These are phyloP conservation scores for Diabrotica balteata DNA, from an alignment of 2,888 invertebrate species.

Conservation along the genomic window DNA sequence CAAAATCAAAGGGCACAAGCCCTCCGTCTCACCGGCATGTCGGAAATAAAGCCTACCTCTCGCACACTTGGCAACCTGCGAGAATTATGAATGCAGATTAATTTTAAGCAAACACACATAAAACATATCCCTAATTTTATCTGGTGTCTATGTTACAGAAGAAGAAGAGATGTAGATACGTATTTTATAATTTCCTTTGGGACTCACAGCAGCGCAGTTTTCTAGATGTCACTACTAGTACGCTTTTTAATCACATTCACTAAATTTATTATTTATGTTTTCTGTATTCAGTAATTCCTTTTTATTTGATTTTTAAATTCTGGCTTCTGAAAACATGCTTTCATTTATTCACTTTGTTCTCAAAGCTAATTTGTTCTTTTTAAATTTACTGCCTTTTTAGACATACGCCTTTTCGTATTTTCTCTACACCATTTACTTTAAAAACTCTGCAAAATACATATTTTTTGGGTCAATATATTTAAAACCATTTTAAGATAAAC, in stretches of 20 bases:
- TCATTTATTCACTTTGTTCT: conserved; percentile 44
- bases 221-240: conserved; percentile 52
- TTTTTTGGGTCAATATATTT: too few relatives aligned
- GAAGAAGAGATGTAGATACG: conserved; percentile 47
- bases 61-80: conserved; percentile 38
- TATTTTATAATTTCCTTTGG: conserved; percentile 61
- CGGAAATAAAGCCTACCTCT: conserved; percentile 16
- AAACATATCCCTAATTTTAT: conserved; percentile 55
- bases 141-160: conserved; percentile 48
- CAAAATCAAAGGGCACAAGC: conserved; percentile 34
- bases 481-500: too few relatives aligned
- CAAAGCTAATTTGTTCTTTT: conserved; percentile 38
- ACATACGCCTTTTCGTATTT: background rate
- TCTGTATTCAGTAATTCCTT: conserved; percentile 48
- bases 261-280: conserved; percentile 52
- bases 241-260: conserved; percentile 52
- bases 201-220: conserved; percentile 48
- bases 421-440: too few relatives aligned
- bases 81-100: conserved; percentile 52
- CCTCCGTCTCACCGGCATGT: conserved; percentile 7
- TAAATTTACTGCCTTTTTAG: conserved; percentile 34
- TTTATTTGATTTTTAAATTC: conserved; percentile 48
- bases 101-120: conserved; percentile 54
- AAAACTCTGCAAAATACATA: too few relatives aligned
- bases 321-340: conserved; percentile 36